Evolutionary conservation across 1,140 invertebrate species (phyloP).

Genomic region (Zaprionus gabonicus): DNA sequence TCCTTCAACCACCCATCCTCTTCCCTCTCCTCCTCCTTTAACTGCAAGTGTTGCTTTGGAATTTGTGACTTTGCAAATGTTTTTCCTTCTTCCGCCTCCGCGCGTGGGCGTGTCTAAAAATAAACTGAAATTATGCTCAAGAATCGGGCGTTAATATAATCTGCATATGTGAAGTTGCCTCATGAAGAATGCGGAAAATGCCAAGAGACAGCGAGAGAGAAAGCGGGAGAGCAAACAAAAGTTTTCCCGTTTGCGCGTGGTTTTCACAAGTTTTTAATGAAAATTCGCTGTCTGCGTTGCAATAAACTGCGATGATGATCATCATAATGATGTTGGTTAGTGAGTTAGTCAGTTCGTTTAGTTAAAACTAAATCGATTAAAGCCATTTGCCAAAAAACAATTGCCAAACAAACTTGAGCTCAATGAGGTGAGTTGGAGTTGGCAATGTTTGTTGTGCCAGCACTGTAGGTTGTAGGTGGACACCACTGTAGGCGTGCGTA

Average conservation of each 20-base stretch:
- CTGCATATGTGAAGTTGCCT: slow-evolving; percentile 7
- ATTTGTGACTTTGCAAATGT: slow-evolving; percentile 28
- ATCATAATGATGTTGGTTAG: neutral
- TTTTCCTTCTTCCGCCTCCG: neutral
- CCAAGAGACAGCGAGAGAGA: neutral
- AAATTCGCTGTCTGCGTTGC: slow-evolving; percentile 6
- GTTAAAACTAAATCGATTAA: neutral
- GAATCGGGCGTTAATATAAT: slow-evolving; percentile 10
- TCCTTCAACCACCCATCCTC: no score
- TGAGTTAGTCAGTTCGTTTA: neutral
- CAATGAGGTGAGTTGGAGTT: neutral
- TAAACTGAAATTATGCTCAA: slow-evolving; percentile 5
- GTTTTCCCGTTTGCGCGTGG: neutral
- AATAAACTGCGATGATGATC: neutral
- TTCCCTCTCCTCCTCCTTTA: neutral
- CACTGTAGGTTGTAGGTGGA: neutral
- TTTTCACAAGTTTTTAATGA: slow-evolving; percentile 4
- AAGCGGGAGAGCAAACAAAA: neutral
- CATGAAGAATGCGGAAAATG: neutral
- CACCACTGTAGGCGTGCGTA: neutral
- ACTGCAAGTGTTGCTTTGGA: slow-evolving; percentile 52
- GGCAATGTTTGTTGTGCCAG: neutral
- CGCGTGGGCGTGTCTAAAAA: slow-evolving; percentile 22
- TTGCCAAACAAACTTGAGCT: neutral
- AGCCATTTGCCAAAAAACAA: neutral